Evolutionary conservation across 2,797 vertebrate species (phyloP).

Genomic region (Esox lucius): DNA sequence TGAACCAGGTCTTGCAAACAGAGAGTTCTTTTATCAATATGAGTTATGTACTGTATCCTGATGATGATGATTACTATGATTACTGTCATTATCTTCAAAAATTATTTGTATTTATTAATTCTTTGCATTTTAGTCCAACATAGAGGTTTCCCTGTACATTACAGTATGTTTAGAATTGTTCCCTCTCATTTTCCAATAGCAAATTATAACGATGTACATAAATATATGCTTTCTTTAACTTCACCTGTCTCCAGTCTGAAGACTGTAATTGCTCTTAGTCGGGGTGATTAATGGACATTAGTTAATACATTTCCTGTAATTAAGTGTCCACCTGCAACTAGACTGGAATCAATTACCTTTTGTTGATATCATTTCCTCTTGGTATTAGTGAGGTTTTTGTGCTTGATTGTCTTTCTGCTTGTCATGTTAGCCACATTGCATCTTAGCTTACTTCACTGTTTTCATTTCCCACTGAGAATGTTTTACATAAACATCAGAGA

Average conservation of each 20-base stretch:
- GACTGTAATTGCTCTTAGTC: conserved; percentile 84
- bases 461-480: background rate
- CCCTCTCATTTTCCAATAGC: background rate
- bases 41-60: background rate
- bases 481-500: background rate
- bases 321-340: conserved; percentile 92
- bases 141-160: background rate
- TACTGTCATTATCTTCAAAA: background rate
- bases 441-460: background rate
- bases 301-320: conserved; percentile 95
- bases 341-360: conserved; percentile 96
- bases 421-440: background rate
- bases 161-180: background rate
- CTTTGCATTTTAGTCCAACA: background rate
- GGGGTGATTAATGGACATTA: conserved; percentile 92
- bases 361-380: conserved; percentile 89
- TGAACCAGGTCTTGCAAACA: conserved; percentile 61
- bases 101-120: background rate
- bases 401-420: background rate
- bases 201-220: conserved; percentile 13
- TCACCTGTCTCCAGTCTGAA: conserved; percentile 74
- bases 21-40: conserved; percentile 26
- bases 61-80: background rate
- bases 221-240: background rate
- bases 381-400: conserved; percentile 53